Conservation (phyloP, 2,888 invertebrate genomes). For the Frankliniella fusca region DNA sequence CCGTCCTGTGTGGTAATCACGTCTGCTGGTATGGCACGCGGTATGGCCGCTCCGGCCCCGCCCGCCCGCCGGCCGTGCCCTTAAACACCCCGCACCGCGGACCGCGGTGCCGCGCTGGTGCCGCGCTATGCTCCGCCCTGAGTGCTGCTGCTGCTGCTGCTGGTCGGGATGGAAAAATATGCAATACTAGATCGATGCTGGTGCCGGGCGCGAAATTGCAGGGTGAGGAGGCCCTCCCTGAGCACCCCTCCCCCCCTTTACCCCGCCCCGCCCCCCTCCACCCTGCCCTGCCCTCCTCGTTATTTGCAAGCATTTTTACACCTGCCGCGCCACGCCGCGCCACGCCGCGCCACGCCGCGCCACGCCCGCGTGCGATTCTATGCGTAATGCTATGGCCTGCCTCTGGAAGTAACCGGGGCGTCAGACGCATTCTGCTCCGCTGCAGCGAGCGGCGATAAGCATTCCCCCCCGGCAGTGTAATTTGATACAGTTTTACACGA, state of each 20-base stretch:
- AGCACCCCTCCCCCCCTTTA: background rate
- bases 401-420: no score
- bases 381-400: background rate
- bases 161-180: background rate
- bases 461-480: no score
- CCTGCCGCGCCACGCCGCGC: background rate
- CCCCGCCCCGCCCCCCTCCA: no score
- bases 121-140: no score
- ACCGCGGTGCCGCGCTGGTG: no score
- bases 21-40: no score
- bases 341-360: background rate
- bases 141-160: no score
- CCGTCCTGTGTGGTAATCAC: no score
- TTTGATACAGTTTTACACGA: background rate
- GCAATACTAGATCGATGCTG: slow-evolving; percentile 10
- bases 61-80: background rate
- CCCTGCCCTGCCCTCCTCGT: background rate
- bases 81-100: no score
- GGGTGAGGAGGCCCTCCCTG: background rate
- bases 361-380: no score
- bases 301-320: slow-evolving; percentile 12
- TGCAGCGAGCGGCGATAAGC: no score
- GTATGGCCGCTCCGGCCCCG: background rate
- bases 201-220: background rate
- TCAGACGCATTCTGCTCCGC: no score